Evolutionary conservation across 2,113 vertebrate genomes (phyloP), one percentile per base, ranked within the genome.

Genomic region (Percina caprodes): DNA sequence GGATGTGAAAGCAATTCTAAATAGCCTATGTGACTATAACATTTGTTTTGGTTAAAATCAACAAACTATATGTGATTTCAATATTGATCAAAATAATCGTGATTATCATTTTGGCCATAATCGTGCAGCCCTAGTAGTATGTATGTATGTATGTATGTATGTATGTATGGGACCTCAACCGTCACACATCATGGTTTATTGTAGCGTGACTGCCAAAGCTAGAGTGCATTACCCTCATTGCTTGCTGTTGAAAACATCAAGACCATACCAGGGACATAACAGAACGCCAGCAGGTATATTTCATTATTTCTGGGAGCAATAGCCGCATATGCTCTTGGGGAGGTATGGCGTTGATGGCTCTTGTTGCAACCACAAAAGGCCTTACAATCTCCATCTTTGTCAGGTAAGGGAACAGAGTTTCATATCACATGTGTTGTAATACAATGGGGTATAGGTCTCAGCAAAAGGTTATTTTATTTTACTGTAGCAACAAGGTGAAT

Each of bases 141-240:
- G 30, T 30, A 30, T 30, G 30, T 30, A 30, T 30, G 30, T 30
- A 30, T 30, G 30, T 30, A 30, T 30, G 30, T 30, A 30, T 30
- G 82, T 84, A 90, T 86, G 89, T 89, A 88, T 86, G 81, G 85
- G 83, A 81, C 67, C 26, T 39, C 55, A 75, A 66, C 45, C 62
- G 78, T 87, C 74, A 62, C 79, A 67, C 79, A 58, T 73, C 3
- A 26, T 24, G 65, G 80, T 86, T 91, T 85, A 90, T 78, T 88
- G 87, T 87, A 54, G 82, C 65, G 26, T 71, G 71, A 86, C 89
- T 87, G 84, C 77, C 79, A 75, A 74, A 18, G 54, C 63, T 77
- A 23, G 77, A 90, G 88, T 85, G 88, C 85, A 89, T 91, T 92
- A 90, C 78, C 66, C 70, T 83, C 82, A 76, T 80, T 45, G 58